Evolutionary conservation across 2,888 invertebrate genomes (phyloP), one percentile per base, ranked within the genome.

Genomic region (Parnassius smintheus): DNA sequence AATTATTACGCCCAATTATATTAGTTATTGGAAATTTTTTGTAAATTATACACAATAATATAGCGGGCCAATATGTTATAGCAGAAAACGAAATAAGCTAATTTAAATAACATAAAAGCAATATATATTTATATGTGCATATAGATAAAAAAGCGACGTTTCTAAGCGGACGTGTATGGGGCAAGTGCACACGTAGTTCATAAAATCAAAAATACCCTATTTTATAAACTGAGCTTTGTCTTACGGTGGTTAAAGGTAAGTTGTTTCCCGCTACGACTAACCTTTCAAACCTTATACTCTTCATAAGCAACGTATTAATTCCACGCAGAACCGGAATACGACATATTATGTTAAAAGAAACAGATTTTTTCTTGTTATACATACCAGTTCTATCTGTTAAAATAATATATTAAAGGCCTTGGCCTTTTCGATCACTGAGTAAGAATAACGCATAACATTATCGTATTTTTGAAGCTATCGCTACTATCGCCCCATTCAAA

Each of bases 131-230:
- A 35, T 35, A 35, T 35, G 35, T 35, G 35, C 35, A 35, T 35
- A 35, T 35, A 35, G 35, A 7, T 35, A 45, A 11, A 10, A 41
- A 49, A 10, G 3, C n/a, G n/a, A 8, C 35, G 9, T 25, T 10
- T 35, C 25, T 25, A 51, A 4, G 25, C 7, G 25, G 51, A 51
- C 25, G 25, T 25, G n/a, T 4, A 11, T 12, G 11, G 1, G 11
- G 35, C 18, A 52, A 35, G 41, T 9, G 13, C 35, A 51, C 53
- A 49, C n/a, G 41, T 46, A 9, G 53, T 51, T 35, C 51, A 45
- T 51, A 56, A 56, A 56, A 56, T 45, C 56, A 35, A 56, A 61
- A 61, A 61, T 41, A 51, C 35, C 50, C n/a, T 52, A 53, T 59
- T 59, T 45, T 56, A 55, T 45, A 56, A 60, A 60, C 60, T 49